Conservation (phyloP, 1,140 invertebrate genomes). For the Euglossa dilemma region DNA sequence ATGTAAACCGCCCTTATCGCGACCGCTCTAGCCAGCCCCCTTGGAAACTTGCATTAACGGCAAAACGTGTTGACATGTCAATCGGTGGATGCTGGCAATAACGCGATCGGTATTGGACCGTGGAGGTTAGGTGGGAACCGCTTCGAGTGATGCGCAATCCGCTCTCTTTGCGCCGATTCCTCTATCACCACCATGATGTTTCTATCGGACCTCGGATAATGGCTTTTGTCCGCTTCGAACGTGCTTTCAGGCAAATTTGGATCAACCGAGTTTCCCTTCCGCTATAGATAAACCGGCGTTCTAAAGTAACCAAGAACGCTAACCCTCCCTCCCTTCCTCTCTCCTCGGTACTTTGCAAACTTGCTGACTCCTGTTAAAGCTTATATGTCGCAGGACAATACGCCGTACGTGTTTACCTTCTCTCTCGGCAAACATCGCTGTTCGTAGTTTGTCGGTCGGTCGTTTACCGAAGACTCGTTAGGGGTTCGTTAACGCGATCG, state of each 20-base stretch:
- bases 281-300: background rate
- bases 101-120: slow-evolving; percentile 25
- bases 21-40: slow-evolving; percentile 19
- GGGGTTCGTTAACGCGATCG: too few relatives aligned
- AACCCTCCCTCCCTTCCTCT: too few relatives aligned
- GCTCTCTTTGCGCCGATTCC: slow-evolving; percentile 19
- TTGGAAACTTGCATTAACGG: slow-evolving; percentile 54
- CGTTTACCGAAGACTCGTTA: too few relatives aligned
- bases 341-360: too few relatives aligned
- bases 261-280: background rate
- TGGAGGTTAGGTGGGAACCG: background rate
- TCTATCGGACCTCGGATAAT: background rate
- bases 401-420: too few relatives aligned
- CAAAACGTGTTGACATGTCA: slow-evolving; percentile 53
- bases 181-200: slow-evolving; percentile 24
- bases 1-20: slow-evolving; percentile 65
- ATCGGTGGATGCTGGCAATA: slow-evolving; percentile 29
- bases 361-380: too few relatives aligned
- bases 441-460: too few relatives aligned
- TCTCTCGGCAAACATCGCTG: too few relatives aligned
- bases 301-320: background rate
- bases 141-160: background rate
- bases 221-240: slow-evolving; percentile 23
- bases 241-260: slow-evolving; percentile 10
- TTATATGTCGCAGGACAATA: too few relatives aligned